These are phyloP conservation scores for Metalampra italica DNA, from an alignment of 2,888 invertebrate genomes.

Conservation along the genomic window DNA sequence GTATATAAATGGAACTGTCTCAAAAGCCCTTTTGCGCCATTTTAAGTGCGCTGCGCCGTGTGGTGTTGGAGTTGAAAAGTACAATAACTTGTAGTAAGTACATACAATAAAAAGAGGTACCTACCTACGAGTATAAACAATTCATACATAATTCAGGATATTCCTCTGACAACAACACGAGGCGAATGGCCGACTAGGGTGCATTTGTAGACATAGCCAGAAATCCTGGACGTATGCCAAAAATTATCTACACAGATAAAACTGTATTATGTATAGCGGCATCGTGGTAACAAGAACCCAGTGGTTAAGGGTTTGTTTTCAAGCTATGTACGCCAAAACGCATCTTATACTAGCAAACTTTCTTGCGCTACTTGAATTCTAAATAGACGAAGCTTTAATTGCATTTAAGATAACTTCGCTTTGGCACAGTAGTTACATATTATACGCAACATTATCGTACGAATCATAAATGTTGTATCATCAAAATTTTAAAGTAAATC, in stretches of 20 bases:
- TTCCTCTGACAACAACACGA: constrained; percentile 44
- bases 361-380: too few relatives aligned
- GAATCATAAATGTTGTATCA: too few relatives aligned
- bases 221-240: constrained; percentile 53
- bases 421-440: too few relatives aligned
- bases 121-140: constrained; percentile 35
- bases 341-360: too few relatives aligned
- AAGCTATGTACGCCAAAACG: too few relatives aligned
- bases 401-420: too few relatives aligned
- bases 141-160: constrained; percentile 46
- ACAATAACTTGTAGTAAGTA: background rate
- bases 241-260: constrained; percentile 36
- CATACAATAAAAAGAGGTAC: constrained; percentile 6
- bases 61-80: background rate
- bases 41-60: background rate
- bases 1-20: too few relatives aligned
- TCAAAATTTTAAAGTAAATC: too few relatives aligned
- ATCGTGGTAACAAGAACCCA: background rate
- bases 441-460: too few relatives aligned
- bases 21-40: background rate
- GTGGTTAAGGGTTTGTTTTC: too few relatives aligned
- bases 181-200: constrained; percentile 46
- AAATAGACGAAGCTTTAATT: too few relatives aligned
- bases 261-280: background rate
- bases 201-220: constrained; percentile 39